Evolutionary conservation across 2,888 invertebrate species (phyloP).

Genomic region (Hyposoter didymator): DNA sequence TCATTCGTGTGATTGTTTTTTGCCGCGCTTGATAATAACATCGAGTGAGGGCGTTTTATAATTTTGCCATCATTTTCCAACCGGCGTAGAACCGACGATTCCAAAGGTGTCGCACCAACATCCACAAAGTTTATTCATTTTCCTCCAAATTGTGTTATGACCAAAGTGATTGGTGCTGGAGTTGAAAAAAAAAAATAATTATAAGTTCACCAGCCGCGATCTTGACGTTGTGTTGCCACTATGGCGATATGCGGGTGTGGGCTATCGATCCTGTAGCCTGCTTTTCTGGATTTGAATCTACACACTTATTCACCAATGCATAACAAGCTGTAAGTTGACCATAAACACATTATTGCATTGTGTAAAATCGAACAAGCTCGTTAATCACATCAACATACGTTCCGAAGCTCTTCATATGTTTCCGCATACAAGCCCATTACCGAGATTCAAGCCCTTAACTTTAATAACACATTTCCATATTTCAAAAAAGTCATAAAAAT

Average conservation of each 20-base stretch:
- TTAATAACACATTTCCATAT: neutral
- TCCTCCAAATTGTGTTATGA: neutral
- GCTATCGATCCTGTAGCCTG: conserved; percentile 15
- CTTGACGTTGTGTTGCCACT: neutral
- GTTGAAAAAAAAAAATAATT: neutral
- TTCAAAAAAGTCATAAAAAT: neutral
- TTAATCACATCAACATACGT: neutral
- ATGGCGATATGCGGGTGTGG: conserved; percentile 12
- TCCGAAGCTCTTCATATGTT: neutral
- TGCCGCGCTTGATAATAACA: neutral
- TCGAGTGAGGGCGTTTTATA: neutral
- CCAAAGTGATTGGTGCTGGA: neutral
- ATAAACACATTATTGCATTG: conserved; percentile 1
- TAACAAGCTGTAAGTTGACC: conserved; percentile 1
- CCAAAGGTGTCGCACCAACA: neutral
- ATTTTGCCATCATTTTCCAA: neutral
- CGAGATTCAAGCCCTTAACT: neutral
- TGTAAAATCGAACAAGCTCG: neutral
- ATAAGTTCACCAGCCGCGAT: neutral
- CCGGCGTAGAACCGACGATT: neutral
- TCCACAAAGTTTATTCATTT: neutral
- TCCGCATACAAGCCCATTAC: neutral
- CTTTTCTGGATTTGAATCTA: conserved; percentile 10
- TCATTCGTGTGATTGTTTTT: neutral
- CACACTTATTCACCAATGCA: neutral